Percentiles rank a stretch among this genome's conserved stretches.
Evolutionary conservation across 2,888 invertebrate species (phyloP).

Genomic region (Drosophila eohydei): DNA sequence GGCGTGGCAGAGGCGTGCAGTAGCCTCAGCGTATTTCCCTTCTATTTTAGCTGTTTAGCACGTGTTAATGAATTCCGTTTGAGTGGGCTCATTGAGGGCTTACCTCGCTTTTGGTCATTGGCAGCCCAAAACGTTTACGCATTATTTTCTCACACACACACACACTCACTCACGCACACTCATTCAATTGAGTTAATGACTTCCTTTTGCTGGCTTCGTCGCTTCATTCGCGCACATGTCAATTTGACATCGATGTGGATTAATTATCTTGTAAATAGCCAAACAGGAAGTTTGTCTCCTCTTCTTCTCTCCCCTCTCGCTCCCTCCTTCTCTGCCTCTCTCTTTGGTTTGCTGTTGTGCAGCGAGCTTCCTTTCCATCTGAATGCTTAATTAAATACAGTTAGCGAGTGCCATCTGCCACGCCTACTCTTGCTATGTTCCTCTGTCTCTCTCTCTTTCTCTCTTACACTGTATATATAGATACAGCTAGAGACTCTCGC

Average conservation of each 20-base stretch:
- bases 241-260: slow-evolving; percentile 72
- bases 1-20: slow-evolving; percentile 19
- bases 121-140: slow-evolving; percentile 35
- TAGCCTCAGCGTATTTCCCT: not conserved
- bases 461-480: not conserved
- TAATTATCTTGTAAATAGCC: slow-evolving; percentile 65
- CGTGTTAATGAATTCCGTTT: slow-evolving; percentile 40
- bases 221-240: slow-evolving; percentile 58
- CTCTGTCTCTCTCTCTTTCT: not conserved
- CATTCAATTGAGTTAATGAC: slow-evolving; percentile 43
- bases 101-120: slow-evolving; percentile 33
- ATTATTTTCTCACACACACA: slow-evolving; percentile 40
- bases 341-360: not conserved
- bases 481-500: not conserved
- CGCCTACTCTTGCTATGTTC: not conserved
- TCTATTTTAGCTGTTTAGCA: slow-evolving; percentile 25
- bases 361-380: not conserved
- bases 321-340: not conserved
- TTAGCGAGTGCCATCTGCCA: not conserved
- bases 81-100: not conserved
- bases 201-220: slow-evolving; percentile 47
- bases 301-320: not conserved
- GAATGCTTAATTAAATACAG: not conserved
- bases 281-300: slow-evolving; percentile 50
- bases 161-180: slow-evolving; percentile 4